Percentiles rank a stretch among this genome's conserved stretches.
Evolutionary conservation across 2,888 invertebrate genomes (phyloP).

Genomic region (Prostheceraeus crozeri): DNA sequence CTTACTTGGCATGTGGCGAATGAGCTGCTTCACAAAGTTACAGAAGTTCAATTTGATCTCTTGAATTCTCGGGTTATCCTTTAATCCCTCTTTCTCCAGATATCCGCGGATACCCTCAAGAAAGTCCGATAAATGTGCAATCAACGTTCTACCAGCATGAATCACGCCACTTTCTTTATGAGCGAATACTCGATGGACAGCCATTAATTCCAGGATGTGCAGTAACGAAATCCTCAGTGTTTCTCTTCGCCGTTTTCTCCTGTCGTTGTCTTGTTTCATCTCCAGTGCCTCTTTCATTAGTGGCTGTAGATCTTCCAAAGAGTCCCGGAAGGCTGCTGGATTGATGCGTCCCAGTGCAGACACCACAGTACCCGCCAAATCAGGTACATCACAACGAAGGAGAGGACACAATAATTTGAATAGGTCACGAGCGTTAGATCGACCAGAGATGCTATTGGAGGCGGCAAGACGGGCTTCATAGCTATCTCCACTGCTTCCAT

Average conservation of each 20-base stretch:
- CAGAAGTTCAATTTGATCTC: conserved; percentile 88
- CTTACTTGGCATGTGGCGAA: conserved; percentile 79
- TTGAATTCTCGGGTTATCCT: conserved; percentile 71
- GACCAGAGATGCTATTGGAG: no score
- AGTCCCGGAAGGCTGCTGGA: conserved; percentile 82
- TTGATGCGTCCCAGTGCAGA: conserved; percentile 85
- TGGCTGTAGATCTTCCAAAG: conserved; percentile 86
- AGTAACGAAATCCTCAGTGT: conserved; percentile 82
- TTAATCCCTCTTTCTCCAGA: conserved; percentile 80
- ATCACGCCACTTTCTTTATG: conserved; percentile 42
- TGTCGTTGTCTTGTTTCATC: conserved; percentile 90
- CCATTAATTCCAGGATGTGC: conserved; percentile 78
- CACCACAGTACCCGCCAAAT: conserved; percentile 86
- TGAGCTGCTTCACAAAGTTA: conserved; percentile 82
- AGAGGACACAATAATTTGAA: conserved; percentile 87
- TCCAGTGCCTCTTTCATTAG: conserved; percentile 91
- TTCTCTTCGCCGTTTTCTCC: conserved; percentile 79
- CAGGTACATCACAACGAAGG: conserved; percentile 80
- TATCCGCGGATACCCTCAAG: conserved; percentile 84
- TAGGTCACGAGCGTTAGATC: conserved; percentile 67
- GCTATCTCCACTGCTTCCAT: not conserved
- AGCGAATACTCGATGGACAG: conserved; percentile 61
- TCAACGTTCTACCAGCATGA: not conserved
- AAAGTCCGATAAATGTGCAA: conserved; percentile 70
- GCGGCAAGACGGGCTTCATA: no score